Conservation (phyloP, 2,888 invertebrate species). For the Cabera pusaria region DNA sequence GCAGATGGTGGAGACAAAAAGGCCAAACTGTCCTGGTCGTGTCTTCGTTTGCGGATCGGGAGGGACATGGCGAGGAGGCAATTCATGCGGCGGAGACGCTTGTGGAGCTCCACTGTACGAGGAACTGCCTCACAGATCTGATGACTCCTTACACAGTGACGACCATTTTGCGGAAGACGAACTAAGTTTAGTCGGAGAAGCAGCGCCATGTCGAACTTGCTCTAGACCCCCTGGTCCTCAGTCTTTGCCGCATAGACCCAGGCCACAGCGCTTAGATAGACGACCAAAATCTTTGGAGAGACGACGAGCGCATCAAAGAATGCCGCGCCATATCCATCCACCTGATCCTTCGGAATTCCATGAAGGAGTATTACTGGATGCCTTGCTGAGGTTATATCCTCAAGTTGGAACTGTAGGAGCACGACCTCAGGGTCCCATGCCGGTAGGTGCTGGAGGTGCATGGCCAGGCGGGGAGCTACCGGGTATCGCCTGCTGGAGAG, state of each 20-base stretch:
- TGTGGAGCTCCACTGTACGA: conserved; percentile 91
- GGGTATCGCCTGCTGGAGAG: conserved; percentile 84
- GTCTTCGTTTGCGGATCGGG: conserved; percentile 87
- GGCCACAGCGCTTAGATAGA: conserved; percentile 83
- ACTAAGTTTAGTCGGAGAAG: conserved; percentile 82
- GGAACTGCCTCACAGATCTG: conserved; percentile 87
- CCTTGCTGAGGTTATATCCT: conserved; percentile 87
- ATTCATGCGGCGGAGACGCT: conserved; percentile 65
- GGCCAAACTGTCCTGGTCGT: conserved; percentile 81
- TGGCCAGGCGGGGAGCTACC: conserved; percentile 87
- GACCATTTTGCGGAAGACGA: conserved; percentile 95
- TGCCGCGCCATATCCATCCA: conserved; percentile 83
- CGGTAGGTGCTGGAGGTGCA: conserved; percentile 85
- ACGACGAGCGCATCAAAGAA: conserved; percentile 71
- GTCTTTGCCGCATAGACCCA: conserved; percentile 82
- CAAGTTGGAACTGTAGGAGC: conserved; percentile 87
- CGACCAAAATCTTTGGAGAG: conserved; percentile 81
- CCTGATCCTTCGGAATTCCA: conserved; percentile 91
- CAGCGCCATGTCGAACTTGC: conserved; percentile 73
- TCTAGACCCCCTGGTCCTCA: conserved; percentile 78
- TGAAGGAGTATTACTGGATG: conserved; percentile 91
- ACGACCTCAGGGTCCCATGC: conserved; percentile 68
- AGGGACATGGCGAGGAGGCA: conserved; percentile 83
- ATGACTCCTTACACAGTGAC: conserved; percentile 86
- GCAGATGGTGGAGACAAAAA: conserved; percentile 89